phyloP scores from a whole-genome alignment of 2,113 vertebrate genomes.

The Noturus placidus region DNA sequence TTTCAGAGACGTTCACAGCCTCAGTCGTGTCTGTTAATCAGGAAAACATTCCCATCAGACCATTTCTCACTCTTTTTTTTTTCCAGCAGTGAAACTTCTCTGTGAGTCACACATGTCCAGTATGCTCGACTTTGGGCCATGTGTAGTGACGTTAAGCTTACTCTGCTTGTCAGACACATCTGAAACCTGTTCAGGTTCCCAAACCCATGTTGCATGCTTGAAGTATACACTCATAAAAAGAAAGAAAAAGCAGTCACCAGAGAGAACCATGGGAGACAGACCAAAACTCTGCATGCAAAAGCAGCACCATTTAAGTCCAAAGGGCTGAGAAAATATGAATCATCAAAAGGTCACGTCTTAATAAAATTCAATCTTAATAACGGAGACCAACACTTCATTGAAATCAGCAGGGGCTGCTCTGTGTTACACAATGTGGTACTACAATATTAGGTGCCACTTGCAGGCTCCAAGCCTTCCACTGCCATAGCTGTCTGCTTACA shows the following conservation, averaged over 20 bases:
- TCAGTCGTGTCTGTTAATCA: background rate
- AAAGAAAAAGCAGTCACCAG: background rate
- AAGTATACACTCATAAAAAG: background rate
- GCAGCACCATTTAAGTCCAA: background rate
- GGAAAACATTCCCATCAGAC: background rate
- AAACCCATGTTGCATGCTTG: background rate
- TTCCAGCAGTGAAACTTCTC: background rate
- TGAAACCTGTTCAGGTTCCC: background rate
- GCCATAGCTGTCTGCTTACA: background rate
- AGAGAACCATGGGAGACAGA: background rate
- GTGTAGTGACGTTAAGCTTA: background rate
- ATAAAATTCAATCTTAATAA: conserved; percentile 18
- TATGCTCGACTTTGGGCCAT: background rate
- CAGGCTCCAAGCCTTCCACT: background rate
- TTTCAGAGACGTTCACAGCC: background rate
- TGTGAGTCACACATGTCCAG: background rate
- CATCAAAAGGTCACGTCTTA: background rate
- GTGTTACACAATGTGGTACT: background rate
- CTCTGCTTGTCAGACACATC: background rate
- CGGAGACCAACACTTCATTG: background rate
- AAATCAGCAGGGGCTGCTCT: background rate
- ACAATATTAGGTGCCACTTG: background rate
- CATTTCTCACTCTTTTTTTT: background rate
- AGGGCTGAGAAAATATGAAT: background rate
- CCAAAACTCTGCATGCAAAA: background rate